Base-by-base conservation (phyloP, 1,140 invertebrate species). In the Melanaphis sacchari region DNA sequence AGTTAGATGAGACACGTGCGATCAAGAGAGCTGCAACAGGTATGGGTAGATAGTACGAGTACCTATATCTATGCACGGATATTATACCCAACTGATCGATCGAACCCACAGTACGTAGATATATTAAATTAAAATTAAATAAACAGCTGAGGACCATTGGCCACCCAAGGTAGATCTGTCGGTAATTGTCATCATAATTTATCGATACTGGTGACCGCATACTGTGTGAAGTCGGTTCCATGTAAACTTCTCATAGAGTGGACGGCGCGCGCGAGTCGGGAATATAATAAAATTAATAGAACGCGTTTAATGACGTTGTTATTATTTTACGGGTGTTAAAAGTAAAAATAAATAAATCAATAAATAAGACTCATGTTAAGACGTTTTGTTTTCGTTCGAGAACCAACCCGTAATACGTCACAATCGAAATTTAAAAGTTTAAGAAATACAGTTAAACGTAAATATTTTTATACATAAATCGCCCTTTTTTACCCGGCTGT, bases 141-240 rank as follows among this genome's bases (percentile, higher is more conserved):
- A 49, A n/a, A 38, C 76, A 6, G 36, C 36, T 82, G 9, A 82
- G 59, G 36, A 9, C 21, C 36, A 9, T 49, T 91, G 90, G 40
- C 90, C 90, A 91, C 90, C 90, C 90, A 91, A 49, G 90, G 90
- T 43, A 82, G 38, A 91, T 82, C 90, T 82, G 66, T 91, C 66
- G 90, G 90, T 91, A 82, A 91, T 91, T 82, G 90, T 91, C 90
- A 82, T 91, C 90, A 82, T 82, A 81, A 91, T 82, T 91, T 76
- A 91, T 91, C 76, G 90, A 26, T 76, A 82, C 38, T 76, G 90
- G 66, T 91, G 90, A 91, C 90, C 90, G 90, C 85, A 87, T 87
- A 87, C 85, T 87, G 52, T 43, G 90, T 76, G 87, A 15, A 22
- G 46, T 89, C n/a, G 9, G 36, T 46, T 22, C 84, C 7, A 6